A percentile compares a stretch with the other conserved stretches of the same genome.
Evolutionary conservation across 2,888 invertebrate genomes (phyloP).

Genomic region (Alitta virens): DNA sequence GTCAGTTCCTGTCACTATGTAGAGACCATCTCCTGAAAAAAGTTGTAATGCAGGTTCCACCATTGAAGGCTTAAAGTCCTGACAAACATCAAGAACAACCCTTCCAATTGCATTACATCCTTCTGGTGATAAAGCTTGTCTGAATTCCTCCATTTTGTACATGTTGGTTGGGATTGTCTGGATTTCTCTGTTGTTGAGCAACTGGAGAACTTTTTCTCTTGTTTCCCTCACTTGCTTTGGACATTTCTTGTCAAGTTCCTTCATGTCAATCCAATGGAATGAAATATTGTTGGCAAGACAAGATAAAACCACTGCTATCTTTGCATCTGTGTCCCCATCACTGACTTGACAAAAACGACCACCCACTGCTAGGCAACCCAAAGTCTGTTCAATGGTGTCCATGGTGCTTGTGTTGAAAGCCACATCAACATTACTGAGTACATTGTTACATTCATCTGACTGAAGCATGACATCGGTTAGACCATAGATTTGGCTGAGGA

Average conservation of each 20-base stretch:
- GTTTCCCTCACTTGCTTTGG: conserved; percentile 1
- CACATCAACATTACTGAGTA: not conserved
- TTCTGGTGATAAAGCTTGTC: not conserved
- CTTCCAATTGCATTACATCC: conserved; percentile 7
- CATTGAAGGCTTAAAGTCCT: not conserved
- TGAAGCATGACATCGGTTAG: not conserved
- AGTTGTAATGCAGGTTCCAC: not conserved
- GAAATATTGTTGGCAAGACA: conserved; percentile 8
- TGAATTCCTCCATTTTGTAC: conserved; percentile 3
- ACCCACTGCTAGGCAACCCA: not conserved
- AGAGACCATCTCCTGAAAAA: conserved; percentile 1
- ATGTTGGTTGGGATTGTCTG: conserved; percentile 1
- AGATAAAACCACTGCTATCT: not conserved
- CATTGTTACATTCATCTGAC: too few species aligned
- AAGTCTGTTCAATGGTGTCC: not conserved
- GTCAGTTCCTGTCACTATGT: conserved; percentile 1
- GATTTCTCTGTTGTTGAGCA: conserved; percentile 8
- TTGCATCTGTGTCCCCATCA: not conserved
- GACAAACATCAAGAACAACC: conserved; percentile 8
- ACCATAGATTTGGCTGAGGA: not conserved
- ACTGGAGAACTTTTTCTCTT: not conserved
- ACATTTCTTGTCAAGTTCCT: conserved; percentile 7
- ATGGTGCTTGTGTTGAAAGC: not conserved
- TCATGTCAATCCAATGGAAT: conserved; percentile 8
- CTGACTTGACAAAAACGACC: conserved; percentile 5